Percentiles rank a stretch among this genome's conserved stretches.
phyloP scores from a whole-genome alignment of 2,113 vertebrate genomes.

The Gavialis gangeticus region DNA sequence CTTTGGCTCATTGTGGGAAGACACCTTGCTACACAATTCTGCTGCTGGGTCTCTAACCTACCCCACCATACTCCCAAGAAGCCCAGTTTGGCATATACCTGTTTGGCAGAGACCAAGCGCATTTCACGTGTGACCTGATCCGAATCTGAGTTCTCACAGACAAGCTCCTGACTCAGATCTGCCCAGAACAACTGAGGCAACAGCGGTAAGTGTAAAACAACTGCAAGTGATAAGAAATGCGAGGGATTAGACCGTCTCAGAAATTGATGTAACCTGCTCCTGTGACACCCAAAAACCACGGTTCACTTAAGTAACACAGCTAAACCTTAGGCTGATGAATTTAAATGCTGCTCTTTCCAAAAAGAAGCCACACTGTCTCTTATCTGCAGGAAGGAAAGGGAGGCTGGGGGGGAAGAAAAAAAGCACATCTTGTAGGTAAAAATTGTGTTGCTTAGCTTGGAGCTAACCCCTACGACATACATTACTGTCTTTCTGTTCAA shows the following conservation, averaged over 20 bases:
- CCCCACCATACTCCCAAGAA: not conserved
- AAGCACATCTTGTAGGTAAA: constrained; percentile 74
- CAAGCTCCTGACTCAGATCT: not conserved
- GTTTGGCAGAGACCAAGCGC: not conserved
- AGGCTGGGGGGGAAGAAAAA: not conserved
- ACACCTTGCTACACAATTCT: not conserved
- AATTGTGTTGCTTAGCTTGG: constrained; percentile 80
- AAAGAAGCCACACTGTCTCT: constrained; percentile 19
- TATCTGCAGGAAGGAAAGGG: not conserved
- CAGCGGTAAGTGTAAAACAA: not conserved
- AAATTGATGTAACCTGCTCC: not conserved
- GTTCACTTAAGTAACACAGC: not conserved
- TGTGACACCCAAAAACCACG: not conserved
- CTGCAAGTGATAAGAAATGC: not conserved
- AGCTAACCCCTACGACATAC: constrained; percentile 85
- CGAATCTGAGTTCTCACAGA: not conserved
- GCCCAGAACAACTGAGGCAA: not conserved
- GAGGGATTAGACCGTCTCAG: not conserved
- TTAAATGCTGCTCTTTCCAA: constrained; percentile 14
- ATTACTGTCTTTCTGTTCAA: constrained; percentile 88
- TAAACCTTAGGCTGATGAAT: not conserved
- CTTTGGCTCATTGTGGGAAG: not conserved
- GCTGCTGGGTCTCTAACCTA: not conserved
- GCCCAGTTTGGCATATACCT: not conserved
- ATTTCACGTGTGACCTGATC: not conserved